These are phyloP conservation scores for Abrostola tripartita DNA, from an alignment of 2,888 invertebrate species.

Conservation along the genomic window DNA sequence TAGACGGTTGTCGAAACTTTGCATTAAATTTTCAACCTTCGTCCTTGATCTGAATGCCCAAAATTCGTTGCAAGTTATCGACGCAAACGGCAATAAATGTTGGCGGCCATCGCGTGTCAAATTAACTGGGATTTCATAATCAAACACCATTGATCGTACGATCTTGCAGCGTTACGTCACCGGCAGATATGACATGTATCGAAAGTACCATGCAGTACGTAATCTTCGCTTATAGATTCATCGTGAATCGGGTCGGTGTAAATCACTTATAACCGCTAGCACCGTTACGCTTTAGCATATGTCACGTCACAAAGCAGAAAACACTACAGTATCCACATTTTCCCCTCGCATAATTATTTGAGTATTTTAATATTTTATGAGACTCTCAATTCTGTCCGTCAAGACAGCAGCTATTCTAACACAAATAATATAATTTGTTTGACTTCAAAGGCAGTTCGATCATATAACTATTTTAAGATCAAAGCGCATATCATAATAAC, in stretches of 20 bases:
- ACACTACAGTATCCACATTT: background rate
- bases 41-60: conserved; percentile 32
- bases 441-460: conserved; percentile 8
- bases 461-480: background rate
- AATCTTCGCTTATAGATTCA: conserved; percentile 43
- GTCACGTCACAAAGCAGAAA: conserved; percentile 5
- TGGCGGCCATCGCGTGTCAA: conserved; percentile 25
- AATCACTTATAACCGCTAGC: conserved; percentile 22
- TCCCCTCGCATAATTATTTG: background rate
- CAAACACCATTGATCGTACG: conserved; percentile 42
- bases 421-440: conserved; percentile 23
- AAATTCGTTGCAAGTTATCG: conserved; percentile 28
- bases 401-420: conserved; percentile 19
- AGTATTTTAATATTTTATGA: conserved; percentile 17
- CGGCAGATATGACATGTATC: conserved; percentile 46
- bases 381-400: conserved; percentile 8
- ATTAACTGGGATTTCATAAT: conserved; percentile 50
- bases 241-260: conserved; percentile 26
- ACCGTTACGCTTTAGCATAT: conserved; percentile 10
- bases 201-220: conserved; percentile 32
- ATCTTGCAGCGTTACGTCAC: conserved; percentile 49
- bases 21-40: conserved; percentile 29
- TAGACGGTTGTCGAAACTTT: conserved; percentile 10
- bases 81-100: conserved; percentile 27
- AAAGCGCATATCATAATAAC: no score